phyloP scores from a whole-genome alignment of 2,888 invertebrate species.

The Tetropium fuscum region DNA sequence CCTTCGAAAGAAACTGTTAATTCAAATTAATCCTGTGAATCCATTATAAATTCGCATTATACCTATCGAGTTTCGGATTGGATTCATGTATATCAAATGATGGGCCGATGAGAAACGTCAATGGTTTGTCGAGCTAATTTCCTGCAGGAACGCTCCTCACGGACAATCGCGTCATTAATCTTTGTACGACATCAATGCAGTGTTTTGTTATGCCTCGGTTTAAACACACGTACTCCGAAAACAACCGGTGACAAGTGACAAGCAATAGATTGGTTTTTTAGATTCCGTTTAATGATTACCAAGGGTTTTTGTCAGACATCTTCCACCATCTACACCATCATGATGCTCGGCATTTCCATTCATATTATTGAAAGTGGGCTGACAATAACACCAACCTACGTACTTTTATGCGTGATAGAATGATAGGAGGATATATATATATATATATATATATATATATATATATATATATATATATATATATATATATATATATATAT shows the following conservation, averaged over 20 bases:
- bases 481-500: no score
- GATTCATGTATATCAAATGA: constrained; percentile 9
- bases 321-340: constrained; percentile 23
- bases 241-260: constrained; percentile 63
- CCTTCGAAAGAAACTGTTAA: no score
- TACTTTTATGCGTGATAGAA: not conserved
- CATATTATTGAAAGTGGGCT: constrained; percentile 5
- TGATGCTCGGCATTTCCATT: constrained; percentile 27
- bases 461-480: no score
- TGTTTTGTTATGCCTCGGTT: constrained; percentile 59
- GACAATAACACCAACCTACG: constrained; percentile 13
- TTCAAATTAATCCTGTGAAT: not conserved
- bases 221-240: constrained; percentile 59
- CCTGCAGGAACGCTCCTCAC: constrained; percentile 46
- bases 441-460: no score
- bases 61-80: constrained; percentile 4
- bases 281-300: constrained; percentile 56
- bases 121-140: constrained; percentile 50
- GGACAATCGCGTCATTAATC: constrained; percentile 63
- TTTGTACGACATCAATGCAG: constrained; percentile 60
- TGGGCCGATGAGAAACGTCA: constrained; percentile 27
- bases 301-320: constrained; percentile 27
- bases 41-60: not conserved
- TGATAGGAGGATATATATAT: no score
- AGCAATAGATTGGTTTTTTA: constrained; percentile 63